These are phyloP conservation scores for Pterophyllum scalare DNA, from an alignment of 2,113 vertebrate genomes.

Conservation along the genomic window DNA sequence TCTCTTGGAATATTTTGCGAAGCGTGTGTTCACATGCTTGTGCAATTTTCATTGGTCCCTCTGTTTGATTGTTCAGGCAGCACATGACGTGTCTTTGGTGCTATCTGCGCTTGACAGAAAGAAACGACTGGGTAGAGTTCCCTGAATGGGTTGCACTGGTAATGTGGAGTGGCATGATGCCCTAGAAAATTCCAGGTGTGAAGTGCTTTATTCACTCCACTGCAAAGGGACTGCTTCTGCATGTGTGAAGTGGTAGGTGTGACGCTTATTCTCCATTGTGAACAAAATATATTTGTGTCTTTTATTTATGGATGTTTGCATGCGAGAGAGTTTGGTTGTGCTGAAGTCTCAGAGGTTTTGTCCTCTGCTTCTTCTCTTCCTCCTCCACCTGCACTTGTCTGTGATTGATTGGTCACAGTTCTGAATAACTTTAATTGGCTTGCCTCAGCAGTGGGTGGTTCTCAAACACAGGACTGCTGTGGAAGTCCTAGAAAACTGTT, in stretches of 20 bases:
- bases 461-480: conserved; percentile 41
- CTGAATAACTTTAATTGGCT: conserved; percentile 75
- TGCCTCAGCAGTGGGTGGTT: conserved; percentile 67
- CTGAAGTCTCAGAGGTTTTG: conserved; percentile 48
- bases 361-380: conserved; percentile 51
- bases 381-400: conserved; percentile 64
- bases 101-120: conserved; percentile 59
- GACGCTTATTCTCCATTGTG: conserved; percentile 41
- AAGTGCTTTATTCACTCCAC: conserved; percentile 70
- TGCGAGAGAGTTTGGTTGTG: conserved; percentile 32
- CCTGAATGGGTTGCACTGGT: conserved; percentile 59
- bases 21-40: conserved; percentile 37
- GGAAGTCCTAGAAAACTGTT: conserved; percentile 58
- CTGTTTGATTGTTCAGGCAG: conserved; percentile 65
- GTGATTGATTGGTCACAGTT: conserved; percentile 73
- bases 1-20: conserved; percentile 37
- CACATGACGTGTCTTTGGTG: conserved; percentile 44
- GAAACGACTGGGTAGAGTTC: conserved; percentile 50
- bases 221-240: conserved; percentile 58
- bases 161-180: conserved; percentile 70
- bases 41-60: conserved; percentile 43
- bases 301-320: background rate
- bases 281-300: conserved; percentile 33
- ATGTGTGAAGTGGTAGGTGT: conserved; percentile 51
- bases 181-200: conserved; percentile 77